These are phyloP conservation scores for Hiodon tergisus DNA, from an alignment of 2,113 vertebrate genomes.

Conservation along the genomic window DNA sequence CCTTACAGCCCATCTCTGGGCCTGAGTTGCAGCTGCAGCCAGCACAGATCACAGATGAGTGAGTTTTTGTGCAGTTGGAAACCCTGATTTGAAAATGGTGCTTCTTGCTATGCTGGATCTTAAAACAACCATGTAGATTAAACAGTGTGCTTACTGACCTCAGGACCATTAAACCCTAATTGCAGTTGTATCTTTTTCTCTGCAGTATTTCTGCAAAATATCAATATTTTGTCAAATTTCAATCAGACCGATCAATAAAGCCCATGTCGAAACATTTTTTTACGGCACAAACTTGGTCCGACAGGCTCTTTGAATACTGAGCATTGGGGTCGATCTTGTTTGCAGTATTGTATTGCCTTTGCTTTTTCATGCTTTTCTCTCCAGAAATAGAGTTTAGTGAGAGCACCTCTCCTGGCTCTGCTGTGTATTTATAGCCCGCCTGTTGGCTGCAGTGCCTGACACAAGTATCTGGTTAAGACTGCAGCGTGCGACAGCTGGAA, in stretches of 20 bases:
- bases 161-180: neutral
- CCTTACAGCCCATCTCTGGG: no score
- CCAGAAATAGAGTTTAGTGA: conserved; percentile 37
- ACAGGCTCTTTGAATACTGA: no score
- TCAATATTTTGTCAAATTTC: neutral
- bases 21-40: neutral
- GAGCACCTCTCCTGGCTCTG: conserved; percentile 17
- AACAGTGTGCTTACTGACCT: conserved; percentile 15
- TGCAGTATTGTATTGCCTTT: conserved; percentile 32
- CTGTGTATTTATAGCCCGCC: conserved; percentile 31
- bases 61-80: neutral
- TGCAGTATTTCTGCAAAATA: neutral
- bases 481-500: neutral
- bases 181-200: neutral
- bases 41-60: neutral
- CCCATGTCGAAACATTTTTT: neutral
- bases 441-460: conserved; percentile 22
- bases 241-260: no score
- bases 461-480: conserved; percentile 30
- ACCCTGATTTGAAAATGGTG: no score
- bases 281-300: neutral
- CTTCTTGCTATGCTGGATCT: neutral
- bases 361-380: conserved; percentile 28
- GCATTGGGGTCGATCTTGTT: conserved; percentile 13
- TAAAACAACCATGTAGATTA: conserved; percentile 15